Conservation (phyloP, 1,140 invertebrate species). For the Hormaphis cornu region DNA sequence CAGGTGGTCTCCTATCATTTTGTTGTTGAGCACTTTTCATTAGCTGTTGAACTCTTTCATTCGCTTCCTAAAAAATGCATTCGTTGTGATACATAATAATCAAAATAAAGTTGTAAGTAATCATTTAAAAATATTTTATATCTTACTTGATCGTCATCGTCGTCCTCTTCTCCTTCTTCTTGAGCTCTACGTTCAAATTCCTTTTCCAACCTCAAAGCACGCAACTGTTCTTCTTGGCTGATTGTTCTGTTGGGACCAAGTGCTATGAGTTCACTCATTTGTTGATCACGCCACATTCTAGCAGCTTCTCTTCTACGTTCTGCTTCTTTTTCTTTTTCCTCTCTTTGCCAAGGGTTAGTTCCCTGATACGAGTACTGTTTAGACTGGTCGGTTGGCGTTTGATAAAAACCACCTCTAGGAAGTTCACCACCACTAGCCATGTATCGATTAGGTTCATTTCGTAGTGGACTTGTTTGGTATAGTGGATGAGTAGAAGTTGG, state of each 20-base stretch:
- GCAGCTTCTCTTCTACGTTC: slow-evolving; percentile 60
- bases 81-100: neutral
- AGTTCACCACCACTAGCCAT: slow-evolving; percentile 64
- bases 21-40: slow-evolving; percentile 43
- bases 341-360: slow-evolving; percentile 77
- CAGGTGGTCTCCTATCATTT: slow-evolving; percentile 39
- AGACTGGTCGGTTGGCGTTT: slow-evolving; percentile 43
- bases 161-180: slow-evolving; percentile 69
- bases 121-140: neutral
- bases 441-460: slow-evolving; percentile 40
- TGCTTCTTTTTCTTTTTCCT: slow-evolving; percentile 73
- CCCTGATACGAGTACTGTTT: slow-evolving; percentile 47
- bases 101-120: neutral
- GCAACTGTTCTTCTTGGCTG: slow-evolving; percentile 76
- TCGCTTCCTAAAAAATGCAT: slow-evolving; percentile 40
- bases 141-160: slow-evolving; percentile 46
- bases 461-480: slow-evolving; percentile 42
- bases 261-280: slow-evolving; percentile 64
- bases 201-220: slow-evolving; percentile 70
- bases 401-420: slow-evolving; percentile 63
- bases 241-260: slow-evolving; percentile 54
- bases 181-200: slow-evolving; percentile 81
- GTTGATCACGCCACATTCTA: slow-evolving; percentile 67
- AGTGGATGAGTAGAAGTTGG: slow-evolving; percentile 63
- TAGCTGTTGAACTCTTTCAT: slow-evolving; percentile 45